These are phyloP conservation scores for Cryptus viduatorius DNA, from an alignment of 2,888 invertebrate genomes.

Conservation along the genomic window DNA sequence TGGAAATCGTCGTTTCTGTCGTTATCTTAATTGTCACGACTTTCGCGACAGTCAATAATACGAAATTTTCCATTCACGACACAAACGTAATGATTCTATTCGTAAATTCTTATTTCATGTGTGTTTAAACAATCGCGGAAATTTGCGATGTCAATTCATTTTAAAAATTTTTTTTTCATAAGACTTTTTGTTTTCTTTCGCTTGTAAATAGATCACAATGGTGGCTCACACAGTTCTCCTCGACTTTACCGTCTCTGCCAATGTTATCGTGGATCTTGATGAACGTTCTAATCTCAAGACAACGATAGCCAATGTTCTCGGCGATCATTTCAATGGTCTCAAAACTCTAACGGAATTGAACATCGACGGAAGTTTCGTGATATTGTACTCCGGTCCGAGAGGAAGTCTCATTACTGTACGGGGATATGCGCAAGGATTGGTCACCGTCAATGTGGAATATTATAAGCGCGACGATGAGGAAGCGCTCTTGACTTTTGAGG, in stretches of 20 bases:
- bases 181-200: not conserved
- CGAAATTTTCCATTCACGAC: not conserved
- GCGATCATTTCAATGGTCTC: slow-evolving; percentile 90
- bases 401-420: slow-evolving; percentile 90
- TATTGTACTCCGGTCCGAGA: slow-evolving; percentile 90
- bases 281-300: slow-evolving; percentile 89
- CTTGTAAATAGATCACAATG: slow-evolving; percentile 85
- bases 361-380: slow-evolving; percentile 90
- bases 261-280: slow-evolving; percentile 88
- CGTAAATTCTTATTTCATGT: not conserved
- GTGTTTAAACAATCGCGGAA: not conserved
- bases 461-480: slow-evolving; percentile 91
- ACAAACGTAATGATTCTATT: not conserved
- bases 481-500: slow-evolving; percentile 91
- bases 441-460: slow-evolving; percentile 94
- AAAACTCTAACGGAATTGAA: slow-evolving; percentile 89
- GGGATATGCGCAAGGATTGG: slow-evolving; percentile 91
- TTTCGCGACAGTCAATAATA: not conserved
- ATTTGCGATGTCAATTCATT: not conserved
- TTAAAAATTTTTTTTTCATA: not conserved
- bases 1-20: slow-evolving; percentile 5
- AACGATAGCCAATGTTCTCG: slow-evolving; percentile 89
- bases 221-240: slow-evolving; percentile 92
- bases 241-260: slow-evolving; percentile 92
- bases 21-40: slow-evolving; percentile 30